phyloP scores from a whole-genome alignment of 2,113 vertebrate species.

The Dinomys branickii region DNA sequence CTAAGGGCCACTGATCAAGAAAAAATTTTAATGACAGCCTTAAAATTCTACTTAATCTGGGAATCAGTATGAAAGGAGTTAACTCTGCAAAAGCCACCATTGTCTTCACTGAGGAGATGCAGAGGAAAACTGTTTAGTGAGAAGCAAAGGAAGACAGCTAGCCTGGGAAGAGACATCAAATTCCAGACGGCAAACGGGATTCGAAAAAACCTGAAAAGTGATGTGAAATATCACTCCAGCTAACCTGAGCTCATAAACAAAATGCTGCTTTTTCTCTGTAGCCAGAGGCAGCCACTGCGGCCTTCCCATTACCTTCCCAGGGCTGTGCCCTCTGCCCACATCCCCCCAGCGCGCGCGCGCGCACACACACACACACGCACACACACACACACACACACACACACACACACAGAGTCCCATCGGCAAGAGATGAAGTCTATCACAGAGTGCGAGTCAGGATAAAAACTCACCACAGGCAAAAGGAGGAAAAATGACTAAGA shows the following conservation, averaged over 20 bases:
- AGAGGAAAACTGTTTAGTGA: constrained; percentile 8
- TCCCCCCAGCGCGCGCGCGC: neutral
- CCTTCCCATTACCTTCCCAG: neutral
- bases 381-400: neutral
- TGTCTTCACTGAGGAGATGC: constrained; percentile 43
- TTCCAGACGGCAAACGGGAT: neutral
- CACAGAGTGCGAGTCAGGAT: neutral
- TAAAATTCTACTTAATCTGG: constrained; percentile 51
- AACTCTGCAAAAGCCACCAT: constrained; percentile 26
- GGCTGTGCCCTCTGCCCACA: neutral
- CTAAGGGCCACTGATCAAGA: constrained; percentile 13
- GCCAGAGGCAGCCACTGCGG: neutral
- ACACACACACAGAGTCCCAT: neutral
- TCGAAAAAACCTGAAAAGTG: neutral
- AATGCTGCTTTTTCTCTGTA: neutral
- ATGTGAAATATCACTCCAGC: neutral
- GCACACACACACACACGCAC: neutral
- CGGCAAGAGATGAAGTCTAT: neutral
- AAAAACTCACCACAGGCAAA: neutral
- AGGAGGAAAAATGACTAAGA: neutral
- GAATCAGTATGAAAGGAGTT: constrained; percentile 53
- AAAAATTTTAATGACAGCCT: constrained; percentile 57
- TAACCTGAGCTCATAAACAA: neutral
- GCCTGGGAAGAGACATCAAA: neutral
- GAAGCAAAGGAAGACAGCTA: neutral